Percentiles rank a stretch among this genome's conserved stretches.
These are phyloP conservation scores for Scleropages formosus DNA, from an alignment of 2,797 vertebrate species.

Conservation along the genomic window DNA sequence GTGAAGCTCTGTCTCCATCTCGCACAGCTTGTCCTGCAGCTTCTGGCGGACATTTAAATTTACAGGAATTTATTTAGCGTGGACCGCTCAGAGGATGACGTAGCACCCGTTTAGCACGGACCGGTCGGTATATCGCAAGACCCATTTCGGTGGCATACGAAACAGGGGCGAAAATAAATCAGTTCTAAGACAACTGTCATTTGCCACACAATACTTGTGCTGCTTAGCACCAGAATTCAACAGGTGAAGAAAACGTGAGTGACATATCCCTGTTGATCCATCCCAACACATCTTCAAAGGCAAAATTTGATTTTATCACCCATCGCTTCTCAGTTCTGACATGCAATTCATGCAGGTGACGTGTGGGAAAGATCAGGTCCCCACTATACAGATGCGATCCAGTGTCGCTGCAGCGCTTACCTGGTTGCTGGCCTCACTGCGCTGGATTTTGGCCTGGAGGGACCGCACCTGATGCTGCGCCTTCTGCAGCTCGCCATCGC, in stretches of 20 bases:
- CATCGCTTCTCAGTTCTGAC: too few relatives aligned
- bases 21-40: conserved; percentile 85
- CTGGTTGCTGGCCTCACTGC: conserved; percentile 78
- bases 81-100: conserved; percentile 80
- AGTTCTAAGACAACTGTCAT: too few relatives aligned
- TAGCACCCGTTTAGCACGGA: too few relatives aligned
- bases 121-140: too few relatives aligned
- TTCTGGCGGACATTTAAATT: conserved; percentile 59
- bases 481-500: conserved; percentile 58
- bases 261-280: not conserved
- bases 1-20: conserved; percentile 83
- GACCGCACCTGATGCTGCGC: conserved; percentile 67
- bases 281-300: not conserved
- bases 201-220: too few relatives aligned
- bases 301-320: too few relatives aligned
- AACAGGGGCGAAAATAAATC: not conserved
- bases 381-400: conserved; percentile 58
- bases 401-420: conserved; percentile 63
- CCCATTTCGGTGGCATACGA: not conserved
- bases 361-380: conserved; percentile 28
- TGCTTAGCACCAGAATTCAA: not conserved
- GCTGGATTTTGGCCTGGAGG: conserved; percentile 74
- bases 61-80: conserved; percentile 55
- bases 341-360: too few relatives aligned
- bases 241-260: not conserved